Conservation (phyloP, 2,888 invertebrate genomes). For the Caprella mutica region DNA sequence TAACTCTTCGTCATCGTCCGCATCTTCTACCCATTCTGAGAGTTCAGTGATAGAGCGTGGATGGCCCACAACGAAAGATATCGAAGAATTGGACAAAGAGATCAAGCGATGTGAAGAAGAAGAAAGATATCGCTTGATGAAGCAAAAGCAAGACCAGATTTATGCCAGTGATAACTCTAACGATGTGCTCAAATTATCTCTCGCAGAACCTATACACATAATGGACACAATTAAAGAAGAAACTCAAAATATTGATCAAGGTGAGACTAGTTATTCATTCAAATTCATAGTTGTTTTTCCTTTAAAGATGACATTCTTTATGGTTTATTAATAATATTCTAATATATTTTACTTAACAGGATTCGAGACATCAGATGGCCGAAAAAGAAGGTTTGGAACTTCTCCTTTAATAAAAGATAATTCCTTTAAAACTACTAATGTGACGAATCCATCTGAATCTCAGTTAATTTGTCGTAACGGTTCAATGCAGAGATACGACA, state of each 20-base stretch:
- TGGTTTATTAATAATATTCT: no score
- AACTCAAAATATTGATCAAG: conserved; percentile 1
- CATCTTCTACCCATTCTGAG: conserved; percentile 20
- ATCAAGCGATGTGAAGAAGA: conserved; percentile 30
- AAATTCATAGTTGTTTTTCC: no score
- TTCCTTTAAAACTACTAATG: no score
- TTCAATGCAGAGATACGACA: no score
- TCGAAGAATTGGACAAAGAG: conserved; percentile 31
- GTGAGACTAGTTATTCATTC: conserved; percentile 4
- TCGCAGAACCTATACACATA: conserved; percentile 30
- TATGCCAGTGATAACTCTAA: neutral
- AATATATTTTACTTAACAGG: no score
- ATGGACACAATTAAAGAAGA: conserved; percentile 34
- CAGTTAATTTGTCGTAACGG: no score
- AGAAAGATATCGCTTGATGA: conserved; percentile 3
- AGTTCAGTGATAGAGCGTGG: conserved; percentile 40
- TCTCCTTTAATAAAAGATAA: no score
- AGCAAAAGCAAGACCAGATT: neutral
- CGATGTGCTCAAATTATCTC: conserved; percentile 28
- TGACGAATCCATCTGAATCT: no score
- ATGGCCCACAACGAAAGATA: conserved; percentile 33
- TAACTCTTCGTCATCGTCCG: conserved; percentile 51
- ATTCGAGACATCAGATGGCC: no score
- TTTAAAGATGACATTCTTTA: no score
- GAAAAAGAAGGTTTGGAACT: no score